Conservation (phyloP, 2,888 invertebrate species). For the Pyralis farinalis region DNA sequence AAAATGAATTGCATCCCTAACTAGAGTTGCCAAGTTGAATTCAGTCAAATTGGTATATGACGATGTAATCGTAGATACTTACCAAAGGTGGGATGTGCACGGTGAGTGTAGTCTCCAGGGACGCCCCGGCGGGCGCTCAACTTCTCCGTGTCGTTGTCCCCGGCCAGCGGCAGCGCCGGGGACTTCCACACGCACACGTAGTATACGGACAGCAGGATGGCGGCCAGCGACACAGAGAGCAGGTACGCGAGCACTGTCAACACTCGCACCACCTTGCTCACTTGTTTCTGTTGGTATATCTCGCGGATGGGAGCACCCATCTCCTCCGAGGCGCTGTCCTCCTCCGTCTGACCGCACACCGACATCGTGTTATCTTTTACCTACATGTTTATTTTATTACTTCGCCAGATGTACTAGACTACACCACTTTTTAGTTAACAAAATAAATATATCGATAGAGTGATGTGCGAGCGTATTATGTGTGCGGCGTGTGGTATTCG, state of each 20-base stretch:
- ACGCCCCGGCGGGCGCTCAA: slow-evolving; percentile 30
- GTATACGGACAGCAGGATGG: slow-evolving; percentile 89
- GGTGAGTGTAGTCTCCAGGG: slow-evolving; percentile 15
- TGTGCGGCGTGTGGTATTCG: slow-evolving; percentile 46
- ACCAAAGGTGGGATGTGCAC: not conserved
- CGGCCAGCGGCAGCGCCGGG: slow-evolving; percentile 76
- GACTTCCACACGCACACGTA: slow-evolving; percentile 91
- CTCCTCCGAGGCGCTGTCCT: slow-evolving; percentile 54
- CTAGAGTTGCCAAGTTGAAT: too few relatives aligned
- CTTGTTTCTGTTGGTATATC: slow-evolving; percentile 60
- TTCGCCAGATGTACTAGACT: slow-evolving; percentile 13
- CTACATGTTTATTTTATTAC: slow-evolving; percentile 38
- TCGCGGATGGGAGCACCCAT: slow-evolving; percentile 46
- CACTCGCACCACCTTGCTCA: slow-evolving; percentile 79
- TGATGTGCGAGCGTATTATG: slow-evolving; percentile 37
- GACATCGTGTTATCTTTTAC: slow-evolving; percentile 46
- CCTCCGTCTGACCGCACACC: slow-evolving; percentile 56
- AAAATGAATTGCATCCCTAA: too few relatives aligned
- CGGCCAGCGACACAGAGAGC: slow-evolving; percentile 92
- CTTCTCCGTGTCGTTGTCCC: slow-evolving; percentile 34
- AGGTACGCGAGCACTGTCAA: slow-evolving; percentile 91
- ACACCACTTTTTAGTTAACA: slow-evolving; percentile 18
- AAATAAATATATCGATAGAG: slow-evolving; percentile 28
- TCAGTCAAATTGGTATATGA: too few relatives aligned
- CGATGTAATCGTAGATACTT: not conserved